phyloP scores from a whole-genome alignment of 2,888 invertebrate species.

The Brachylomia viminalis region DNA sequence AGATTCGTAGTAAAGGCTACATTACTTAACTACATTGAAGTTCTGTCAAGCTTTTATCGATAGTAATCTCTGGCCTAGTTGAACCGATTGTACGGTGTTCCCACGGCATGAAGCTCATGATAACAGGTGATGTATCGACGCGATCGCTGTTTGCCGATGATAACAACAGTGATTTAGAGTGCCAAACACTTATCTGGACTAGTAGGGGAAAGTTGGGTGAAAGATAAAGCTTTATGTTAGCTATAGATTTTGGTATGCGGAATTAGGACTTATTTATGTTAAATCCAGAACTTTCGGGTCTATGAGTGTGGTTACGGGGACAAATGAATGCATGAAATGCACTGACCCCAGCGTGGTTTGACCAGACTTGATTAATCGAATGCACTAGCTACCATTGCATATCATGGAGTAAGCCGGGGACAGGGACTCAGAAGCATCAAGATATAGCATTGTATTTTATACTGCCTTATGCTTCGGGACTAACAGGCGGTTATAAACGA shows the following conservation, averaged over 20 bases:
- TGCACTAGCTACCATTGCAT: no score
- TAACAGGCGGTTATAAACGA: slow-evolving; percentile 6
- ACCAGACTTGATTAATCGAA: no score
- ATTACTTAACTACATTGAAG: slow-evolving; percentile 52
- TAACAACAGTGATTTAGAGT: slow-evolving; percentile 66
- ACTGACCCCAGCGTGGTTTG: no score
- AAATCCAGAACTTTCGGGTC: background rate
- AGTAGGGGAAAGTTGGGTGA: slow-evolving; percentile 55
- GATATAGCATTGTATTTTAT: background rate
- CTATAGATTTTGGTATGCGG: background rate
- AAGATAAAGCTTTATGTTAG: slow-evolving; percentile 42
- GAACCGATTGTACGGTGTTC: slow-evolving; percentile 58
- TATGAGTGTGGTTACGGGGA: background rate
- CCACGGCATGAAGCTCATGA: slow-evolving; percentile 67
- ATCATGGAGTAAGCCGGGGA: no score
- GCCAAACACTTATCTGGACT: slow-evolving; percentile 49
- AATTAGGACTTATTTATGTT: background rate
- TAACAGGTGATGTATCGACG: slow-evolving; percentile 71
- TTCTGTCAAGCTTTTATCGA: slow-evolving; percentile 55
- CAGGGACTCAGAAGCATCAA: background rate
- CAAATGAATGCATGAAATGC: no score
- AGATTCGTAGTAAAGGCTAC: background rate
- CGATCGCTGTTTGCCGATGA: slow-evolving; percentile 64
- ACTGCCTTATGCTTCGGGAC: background rate
- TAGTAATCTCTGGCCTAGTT: slow-evolving; percentile 52